These are phyloP conservation scores for Lagocephalus sceleratus DNA, from an alignment of 2,797 vertebrate genomes.

Conservation along the genomic window DNA sequence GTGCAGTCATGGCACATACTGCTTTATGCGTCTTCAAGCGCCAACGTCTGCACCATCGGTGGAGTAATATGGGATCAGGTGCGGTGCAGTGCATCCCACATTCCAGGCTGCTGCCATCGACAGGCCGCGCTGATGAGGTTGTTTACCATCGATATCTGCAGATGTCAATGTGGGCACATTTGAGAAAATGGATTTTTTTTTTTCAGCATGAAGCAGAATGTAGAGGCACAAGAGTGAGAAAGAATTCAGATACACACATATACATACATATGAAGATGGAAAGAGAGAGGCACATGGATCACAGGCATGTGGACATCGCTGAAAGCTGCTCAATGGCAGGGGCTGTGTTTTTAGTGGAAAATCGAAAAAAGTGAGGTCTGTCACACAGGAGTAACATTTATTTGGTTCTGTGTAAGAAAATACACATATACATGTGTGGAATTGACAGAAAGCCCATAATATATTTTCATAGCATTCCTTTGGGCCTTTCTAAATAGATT, in stretches of 20 bases:
- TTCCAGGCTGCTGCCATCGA: slow-evolving; percentile 12
- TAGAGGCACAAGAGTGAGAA: slow-evolving; percentile 40
- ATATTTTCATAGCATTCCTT: slow-evolving; percentile 38
- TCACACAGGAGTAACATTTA: too few species aligned
- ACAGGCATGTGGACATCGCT: not conserved
- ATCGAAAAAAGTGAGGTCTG: too few species aligned
- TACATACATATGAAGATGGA: not conserved
- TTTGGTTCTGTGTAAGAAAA: slow-evolving; percentile 15
- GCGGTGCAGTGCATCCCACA: slow-evolving; percentile 20
- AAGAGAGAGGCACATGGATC: slow-evolving; percentile 2
- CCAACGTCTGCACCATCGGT: slow-evolving; percentile 41
- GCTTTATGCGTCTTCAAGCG: slow-evolving; percentile 42
- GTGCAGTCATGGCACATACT: slow-evolving; percentile 31
- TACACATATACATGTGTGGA: slow-evolving; percentile 33
- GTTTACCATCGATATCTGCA: slow-evolving; percentile 72
- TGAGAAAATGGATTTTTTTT: slow-evolving; percentile 69
- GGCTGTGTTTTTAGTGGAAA: too few species aligned
- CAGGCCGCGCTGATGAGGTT: slow-evolving; percentile 58
- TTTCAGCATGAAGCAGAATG: slow-evolving; percentile 59
- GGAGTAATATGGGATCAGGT: slow-evolving; percentile 58
- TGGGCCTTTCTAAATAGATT: slow-evolving; percentile 54
- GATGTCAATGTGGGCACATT: slow-evolving; percentile 60
- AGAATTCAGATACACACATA: slow-evolving; percentile 3
- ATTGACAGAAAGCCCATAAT: slow-evolving; percentile 26
- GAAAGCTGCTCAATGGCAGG: slow-evolving; percentile 3